Percentiles rank a stretch among this genome's conserved stretches.
Conservation (phyloP, 2,797 vertebrate genomes). For the Pseudocheirus occidentalis region DNA sequence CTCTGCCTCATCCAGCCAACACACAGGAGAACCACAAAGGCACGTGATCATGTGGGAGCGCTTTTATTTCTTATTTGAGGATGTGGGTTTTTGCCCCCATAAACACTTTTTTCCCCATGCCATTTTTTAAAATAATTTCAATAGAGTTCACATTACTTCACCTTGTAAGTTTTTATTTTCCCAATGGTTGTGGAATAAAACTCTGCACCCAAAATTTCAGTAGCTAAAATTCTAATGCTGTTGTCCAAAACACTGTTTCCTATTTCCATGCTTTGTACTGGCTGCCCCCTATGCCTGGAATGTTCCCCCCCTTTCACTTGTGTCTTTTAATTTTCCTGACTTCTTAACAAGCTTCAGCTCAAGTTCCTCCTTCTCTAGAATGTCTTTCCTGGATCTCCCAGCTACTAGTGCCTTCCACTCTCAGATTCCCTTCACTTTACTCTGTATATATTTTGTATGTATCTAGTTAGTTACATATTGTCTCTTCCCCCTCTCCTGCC, state of each 20-base stretch:
- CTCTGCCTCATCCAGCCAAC: background rate
- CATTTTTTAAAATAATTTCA: background rate
- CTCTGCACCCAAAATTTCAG: background rate
- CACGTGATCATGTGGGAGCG: background rate
- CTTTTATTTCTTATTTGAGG: background rate
- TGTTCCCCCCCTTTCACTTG: background rate
- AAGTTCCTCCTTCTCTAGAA: background rate
- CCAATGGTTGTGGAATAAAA: background rate
- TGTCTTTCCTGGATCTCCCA: background rate
- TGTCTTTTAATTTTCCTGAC: background rate
- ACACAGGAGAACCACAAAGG: background rate
- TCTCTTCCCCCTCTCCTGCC: background rate
- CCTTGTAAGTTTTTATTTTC: background rate
- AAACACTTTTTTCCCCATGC: background rate
- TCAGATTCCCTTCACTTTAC: background rate
- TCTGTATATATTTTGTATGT: background rate
- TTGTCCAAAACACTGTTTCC: too few species aligned
- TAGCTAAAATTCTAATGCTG: background rate
- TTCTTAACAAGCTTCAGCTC: background rate
- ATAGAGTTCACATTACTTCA: background rate
- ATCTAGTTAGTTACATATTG: background rate
- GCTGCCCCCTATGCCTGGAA: background rate
- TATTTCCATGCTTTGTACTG: too few species aligned
- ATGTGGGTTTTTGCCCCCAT: background rate
- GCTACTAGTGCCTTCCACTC: background rate